A percentile compares a stretch with the other conserved stretches of the same genome.
These are phyloP conservation scores for Danio rerio DNA, from an alignment of 2,113 vertebrate species.

Conservation along the genomic window GRCz12tu NC_133182.1:33309001-33309500, in stretches of 20 bases:
- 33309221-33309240: not conserved
- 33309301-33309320: not conserved
- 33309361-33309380: not conserved
- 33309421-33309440: conserved; percentile 19
- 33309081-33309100: not conserved
- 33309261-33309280: not conserved
- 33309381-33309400: conserved; percentile 21
- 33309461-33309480: conserved; percentile 28
- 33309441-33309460: conserved; percentile 44
- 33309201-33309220: not conserved
- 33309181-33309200: not conserved
- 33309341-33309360: conserved; percentile 25
- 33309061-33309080: not conserved
- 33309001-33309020: not conserved
- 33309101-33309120: conserved; percentile 32
- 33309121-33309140: not conserved
- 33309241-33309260: not conserved
- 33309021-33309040: not conserved
- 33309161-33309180: not conserved
- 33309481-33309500: conserved; percentile 40
- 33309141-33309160: conserved; percentile 11
- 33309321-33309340: conserved; percentile 23
- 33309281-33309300: not conserved
- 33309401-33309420: not conserved
- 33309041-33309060: not conserved